Evolutionary conservation across 2,797 vertebrate genomes (phyloP).

Genomic region (Rhinoraja longicauda): DNA sequence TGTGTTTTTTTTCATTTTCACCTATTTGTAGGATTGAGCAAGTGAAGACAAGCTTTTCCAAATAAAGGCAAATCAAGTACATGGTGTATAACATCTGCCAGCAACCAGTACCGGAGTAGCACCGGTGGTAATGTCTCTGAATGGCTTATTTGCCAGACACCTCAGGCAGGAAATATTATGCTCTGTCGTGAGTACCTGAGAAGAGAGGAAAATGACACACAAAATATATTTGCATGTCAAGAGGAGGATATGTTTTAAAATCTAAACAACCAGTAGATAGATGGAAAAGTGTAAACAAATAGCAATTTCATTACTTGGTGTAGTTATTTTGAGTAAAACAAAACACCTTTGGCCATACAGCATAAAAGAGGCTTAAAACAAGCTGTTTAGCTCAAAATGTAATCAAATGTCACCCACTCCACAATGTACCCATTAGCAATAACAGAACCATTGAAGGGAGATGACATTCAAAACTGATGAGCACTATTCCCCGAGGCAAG

Average conservation of each 20-base stretch:
- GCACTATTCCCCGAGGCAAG: constrained; percentile 57
- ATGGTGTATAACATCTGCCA: not conserved
- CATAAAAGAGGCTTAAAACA: constrained; percentile 55
- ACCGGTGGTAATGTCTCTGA: not conserved
- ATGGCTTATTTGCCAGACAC: not conserved
- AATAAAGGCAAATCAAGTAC: not conserved
- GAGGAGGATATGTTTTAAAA: not conserved
- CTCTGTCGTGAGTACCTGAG: not conserved
- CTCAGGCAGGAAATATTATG: not conserved
- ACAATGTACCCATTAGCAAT: constrained; percentile 69
- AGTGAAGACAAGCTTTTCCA: not conserved
- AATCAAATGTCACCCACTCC: constrained; percentile 67
- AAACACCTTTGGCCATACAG: constrained; percentile 49
- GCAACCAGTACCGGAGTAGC: not conserved
- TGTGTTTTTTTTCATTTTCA: too few species aligned
- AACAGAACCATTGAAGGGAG: constrained; percentile 60
- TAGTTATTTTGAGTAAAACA: constrained; percentile 20
- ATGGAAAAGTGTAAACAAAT: constrained; percentile 1
- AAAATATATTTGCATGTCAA: not conserved
- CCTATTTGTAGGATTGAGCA: not conserved
- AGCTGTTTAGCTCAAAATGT: constrained; percentile 69
- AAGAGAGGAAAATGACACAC: not conserved
- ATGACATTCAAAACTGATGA: constrained; percentile 74
- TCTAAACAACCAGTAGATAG: not conserved
- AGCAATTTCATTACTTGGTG: not conserved